Percentiles rank a stretch among this genome's conserved stretches.
Conservation (phyloP, 1,140 invertebrate genomes). For the Glomeris maerens region DNA sequence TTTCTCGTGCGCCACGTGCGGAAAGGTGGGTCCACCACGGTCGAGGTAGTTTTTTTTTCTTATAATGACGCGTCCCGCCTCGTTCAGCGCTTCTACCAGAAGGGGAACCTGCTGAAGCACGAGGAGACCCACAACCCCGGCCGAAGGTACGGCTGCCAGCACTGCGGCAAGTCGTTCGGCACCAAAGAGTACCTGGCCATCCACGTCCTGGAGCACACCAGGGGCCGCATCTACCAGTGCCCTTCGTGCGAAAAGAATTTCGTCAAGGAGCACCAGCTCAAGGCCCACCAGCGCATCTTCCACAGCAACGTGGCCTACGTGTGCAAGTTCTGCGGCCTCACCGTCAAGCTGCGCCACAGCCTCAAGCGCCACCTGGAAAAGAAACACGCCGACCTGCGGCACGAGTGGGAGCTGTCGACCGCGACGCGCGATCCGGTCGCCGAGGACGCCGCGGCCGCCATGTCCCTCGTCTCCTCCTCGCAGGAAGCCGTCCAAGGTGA, state of each 20-base stretch:
- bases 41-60: not conserved
- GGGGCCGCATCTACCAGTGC: slow-evolving; percentile 19
- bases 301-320: slow-evolving; percentile 34
- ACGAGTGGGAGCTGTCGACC: slow-evolving; percentile 18
- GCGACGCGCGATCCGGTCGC: not conserved
- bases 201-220: slow-evolving; percentile 29
- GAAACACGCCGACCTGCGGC: slow-evolving; percentile 25
- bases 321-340: slow-evolving; percentile 32
- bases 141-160: slow-evolving; percentile 26
- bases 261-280: slow-evolving; percentile 31
- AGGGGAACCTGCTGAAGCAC: slow-evolving; percentile 33
- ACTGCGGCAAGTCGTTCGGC: slow-evolving; percentile 28
- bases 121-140: slow-evolving; percentile 28
- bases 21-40: slow-evolving; percentile 23
- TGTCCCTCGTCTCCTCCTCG: not conserved
- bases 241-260: slow-evolving; percentile 32
- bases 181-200: slow-evolving; percentile 33
- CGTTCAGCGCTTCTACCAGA: slow-evolving; percentile 30
- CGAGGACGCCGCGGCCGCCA: not conserved
- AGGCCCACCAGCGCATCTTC: slow-evolving; percentile 29
- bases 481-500: not conserved
- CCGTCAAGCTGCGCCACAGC: slow-evolving; percentile 27
- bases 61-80: slow-evolving; percentile 8
- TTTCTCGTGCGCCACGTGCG: slow-evolving; percentile 35
- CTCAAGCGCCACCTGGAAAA: slow-evolving; percentile 33